Conservation (phyloP, 2,797 vertebrate genomes). For the Enteromius paludinosus region DNA sequence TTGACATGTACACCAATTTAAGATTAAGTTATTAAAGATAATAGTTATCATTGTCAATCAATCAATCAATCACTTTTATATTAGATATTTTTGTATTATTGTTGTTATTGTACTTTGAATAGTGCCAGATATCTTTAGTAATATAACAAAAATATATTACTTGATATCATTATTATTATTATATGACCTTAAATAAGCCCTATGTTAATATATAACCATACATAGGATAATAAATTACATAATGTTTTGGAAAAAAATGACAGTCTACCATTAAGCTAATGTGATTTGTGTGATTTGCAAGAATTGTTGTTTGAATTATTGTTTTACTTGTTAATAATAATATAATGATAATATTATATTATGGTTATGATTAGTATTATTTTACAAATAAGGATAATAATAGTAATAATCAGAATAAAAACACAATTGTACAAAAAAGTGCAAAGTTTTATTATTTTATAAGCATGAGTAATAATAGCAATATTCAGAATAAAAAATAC, state of each 20-base stretch:
- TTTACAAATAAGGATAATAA: no score
- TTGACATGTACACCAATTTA: no score
- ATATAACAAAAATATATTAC: neutral
- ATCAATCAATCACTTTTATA: no score
- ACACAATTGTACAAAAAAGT: no score
- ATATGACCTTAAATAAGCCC: no score
- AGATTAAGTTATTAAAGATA: no score
- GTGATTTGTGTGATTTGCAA: no score
- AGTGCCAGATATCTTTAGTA: neutral
- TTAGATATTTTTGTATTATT: neutral
- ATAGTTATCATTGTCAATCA: no score
- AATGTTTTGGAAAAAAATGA: neutral
- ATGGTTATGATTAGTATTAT: neutral
- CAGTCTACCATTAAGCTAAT: no score
- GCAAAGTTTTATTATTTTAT: neutral
- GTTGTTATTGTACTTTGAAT: neutral
- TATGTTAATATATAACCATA: neutral
- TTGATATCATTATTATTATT: neutral
- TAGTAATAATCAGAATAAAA: no score
- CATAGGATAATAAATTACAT: neutral
- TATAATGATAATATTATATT: neutral
- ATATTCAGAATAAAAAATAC: neutral
- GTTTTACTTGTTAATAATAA: neutral
- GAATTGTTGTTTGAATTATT: neutral
- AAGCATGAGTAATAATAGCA: neutral